Conservation (phyloP, 2,888 invertebrate genomes). For the Rhingia campestris region DNA sequence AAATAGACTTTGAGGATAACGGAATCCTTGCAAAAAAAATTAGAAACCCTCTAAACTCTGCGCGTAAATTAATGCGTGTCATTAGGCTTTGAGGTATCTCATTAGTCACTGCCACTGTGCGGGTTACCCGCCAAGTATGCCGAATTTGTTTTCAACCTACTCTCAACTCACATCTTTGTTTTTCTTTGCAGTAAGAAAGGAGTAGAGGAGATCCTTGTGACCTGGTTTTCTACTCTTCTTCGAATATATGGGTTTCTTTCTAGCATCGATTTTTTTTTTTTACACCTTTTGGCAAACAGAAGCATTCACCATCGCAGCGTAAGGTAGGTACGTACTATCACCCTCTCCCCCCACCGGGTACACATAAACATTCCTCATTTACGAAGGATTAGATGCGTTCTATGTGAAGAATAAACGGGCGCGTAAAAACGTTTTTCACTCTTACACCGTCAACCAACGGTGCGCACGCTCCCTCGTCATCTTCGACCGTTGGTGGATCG, state of each 20-base stretch:
- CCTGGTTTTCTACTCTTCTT: slow-evolving; percentile 52
- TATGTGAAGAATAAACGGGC: slow-evolving; percentile 21
- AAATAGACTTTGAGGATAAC: slow-evolving; percentile 3
- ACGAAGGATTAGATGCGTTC: slow-evolving; percentile 60
- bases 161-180: slow-evolving; percentile 3
- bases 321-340: background rate
- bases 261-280: slow-evolving; percentile 47
- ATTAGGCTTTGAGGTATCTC: slow-evolving; percentile 73
- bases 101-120: slow-evolving; percentile 70
- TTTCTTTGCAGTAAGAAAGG: slow-evolving; percentile 24
- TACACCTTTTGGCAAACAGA: slow-evolving; percentile 43
- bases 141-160: slow-evolving; percentile 39
- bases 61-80: slow-evolving; percentile 72
- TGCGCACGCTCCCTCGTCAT: background rate
- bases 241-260: slow-evolving; percentile 25
- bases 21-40: slow-evolving; percentile 27
- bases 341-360: background rate
- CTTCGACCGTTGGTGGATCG: background rate
- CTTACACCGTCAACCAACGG: background rate
- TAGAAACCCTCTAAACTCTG: slow-evolving; percentile 45
- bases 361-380: slow-evolving; percentile 27
- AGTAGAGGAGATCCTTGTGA: slow-evolving; percentile 33
- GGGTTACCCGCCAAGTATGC: slow-evolving; percentile 63
- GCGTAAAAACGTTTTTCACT: slow-evolving; percentile 38
- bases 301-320: slow-evolving; percentile 40